phyloP scores from a whole-genome alignment of 2,113 vertebrate genomes.

The Poicephalus gulielmi region DNA sequence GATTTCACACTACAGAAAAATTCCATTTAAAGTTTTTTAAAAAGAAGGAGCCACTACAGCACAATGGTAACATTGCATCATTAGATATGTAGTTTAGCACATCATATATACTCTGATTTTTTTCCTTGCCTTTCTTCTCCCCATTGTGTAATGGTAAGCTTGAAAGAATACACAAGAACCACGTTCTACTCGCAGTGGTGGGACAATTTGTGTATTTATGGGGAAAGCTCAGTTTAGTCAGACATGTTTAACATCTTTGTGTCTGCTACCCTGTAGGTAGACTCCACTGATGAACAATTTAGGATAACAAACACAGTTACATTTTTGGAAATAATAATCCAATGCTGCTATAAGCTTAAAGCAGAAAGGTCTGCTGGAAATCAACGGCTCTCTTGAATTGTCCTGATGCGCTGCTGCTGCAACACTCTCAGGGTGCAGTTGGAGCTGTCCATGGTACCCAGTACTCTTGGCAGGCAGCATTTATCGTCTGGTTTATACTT shows the following conservation, averaged over 20 bases:
- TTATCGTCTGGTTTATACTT: neutral
- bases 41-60: neutral
- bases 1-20: neutral
- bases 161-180: neutral
- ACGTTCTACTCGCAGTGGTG: neutral
- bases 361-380: neutral
- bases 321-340: neutral
- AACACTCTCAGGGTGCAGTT: rapidly evolving
- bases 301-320: neutral
- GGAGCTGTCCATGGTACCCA: slow-evolving; percentile 33
- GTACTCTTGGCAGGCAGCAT: rapidly evolving
- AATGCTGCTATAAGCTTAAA: neutral
- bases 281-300: neutral
- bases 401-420: rapidly evolving
- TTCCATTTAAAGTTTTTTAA: neutral
- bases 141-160: neutral
- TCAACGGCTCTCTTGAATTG: rapidly evolving
- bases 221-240: neutral
- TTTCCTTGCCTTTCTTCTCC: neutral
- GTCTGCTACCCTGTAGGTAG: neutral
- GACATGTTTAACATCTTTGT: neutral
- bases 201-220: neutral
- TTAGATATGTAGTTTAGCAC: neutral
- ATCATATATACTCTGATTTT: neutral
- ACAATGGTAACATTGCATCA: neutral